Evolutionary conservation across 2,797 vertebrate species (phyloP), one percentile per base, ranked within the genome.

Genomic region (Varecia variegata): DNA sequence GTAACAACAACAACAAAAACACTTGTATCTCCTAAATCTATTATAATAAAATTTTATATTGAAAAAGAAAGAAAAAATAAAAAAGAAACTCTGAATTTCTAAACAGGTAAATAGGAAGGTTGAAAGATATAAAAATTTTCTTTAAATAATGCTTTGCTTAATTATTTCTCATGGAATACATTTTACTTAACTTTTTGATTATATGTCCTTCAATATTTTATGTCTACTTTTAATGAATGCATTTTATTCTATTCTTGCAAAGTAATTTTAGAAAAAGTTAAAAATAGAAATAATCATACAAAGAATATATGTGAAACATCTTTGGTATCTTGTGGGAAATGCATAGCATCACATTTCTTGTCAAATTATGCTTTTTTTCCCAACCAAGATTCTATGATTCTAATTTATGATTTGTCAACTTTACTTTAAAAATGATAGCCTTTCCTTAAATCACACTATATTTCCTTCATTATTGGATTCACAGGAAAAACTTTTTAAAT

Each of bases 111-210:
- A 13, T 70, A 88, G 35, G 12, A 84, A 52, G 20, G 2, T 15
- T 84, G 90, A 84, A 67, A 83, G 54, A 79, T 92, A 96, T 85
- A 70, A 90, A 74, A 45, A 96, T 68, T 50, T 86, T 90, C 62
- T 95, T 97, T 96, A 93, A 96, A 95, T 91, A 80, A 86, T 95
- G 56, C 67, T 93, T 97, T 97, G 94, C 82, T 3, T 56, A 25
- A n/a, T 35, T 58, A 4, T 15, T 58, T 96, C 62, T 71, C 90
- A 68, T 35, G 62, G 23, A 96, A 92, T 81, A 58, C 27, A 0
- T 86, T 97, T 77, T 1, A 86, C 73, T 82, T 89, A 94, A 56
- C 82, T 97, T 79, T 14, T 52, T 52, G 43, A 82, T 3, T 81
- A 58, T 86, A 25, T 40, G 68, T 65, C 0, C 27, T 38, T 92